These are phyloP conservation scores for Amyelois transitella DNA, from an alignment of 1,140 invertebrate genomes.

Conservation along the genomic window DNA sequence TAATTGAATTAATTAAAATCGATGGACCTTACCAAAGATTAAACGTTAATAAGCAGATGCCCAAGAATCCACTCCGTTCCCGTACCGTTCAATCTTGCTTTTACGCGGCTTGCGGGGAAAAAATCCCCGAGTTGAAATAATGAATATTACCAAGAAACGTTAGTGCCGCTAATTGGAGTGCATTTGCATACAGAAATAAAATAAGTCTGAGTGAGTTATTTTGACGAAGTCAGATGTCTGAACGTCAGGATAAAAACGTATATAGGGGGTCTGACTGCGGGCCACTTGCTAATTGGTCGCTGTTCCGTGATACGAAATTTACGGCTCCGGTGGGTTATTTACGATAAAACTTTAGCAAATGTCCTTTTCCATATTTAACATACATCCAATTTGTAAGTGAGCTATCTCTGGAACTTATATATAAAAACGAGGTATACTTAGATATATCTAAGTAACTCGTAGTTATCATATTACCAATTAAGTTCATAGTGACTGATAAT, in stretches of 20 bases:
- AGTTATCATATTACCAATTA: conserved; percentile 30
- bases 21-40: conserved; percentile 55
- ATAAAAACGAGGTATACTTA: not conserved
- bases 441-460: not conserved
- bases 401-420: not conserved
- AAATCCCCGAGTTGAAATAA: conserved; percentile 66
- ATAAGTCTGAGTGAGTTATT: conserved; percentile 60
- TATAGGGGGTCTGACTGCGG: not conserved
- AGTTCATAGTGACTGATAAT: conserved; percentile 19
- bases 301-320: not conserved
- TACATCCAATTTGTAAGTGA: not conserved
- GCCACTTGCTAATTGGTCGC: not conserved
- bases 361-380: not conserved
- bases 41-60: conserved; percentile 66
- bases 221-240: conserved; percentile 46
- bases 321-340: not conserved
- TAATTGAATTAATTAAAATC: conserved; percentile 71
- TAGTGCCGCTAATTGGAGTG: conserved; percentile 67
- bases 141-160: conserved; percentile 65
- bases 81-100: conserved; percentile 18
- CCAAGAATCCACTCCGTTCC: conserved; percentile 59
- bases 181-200: conserved; percentile 69
- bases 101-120: conserved; percentile 34
- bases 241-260: not conserved
- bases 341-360: not conserved